Conservation (phyloP, 2,113 vertebrate species). For the Dunckerocampus dactyliophorus region DNA sequence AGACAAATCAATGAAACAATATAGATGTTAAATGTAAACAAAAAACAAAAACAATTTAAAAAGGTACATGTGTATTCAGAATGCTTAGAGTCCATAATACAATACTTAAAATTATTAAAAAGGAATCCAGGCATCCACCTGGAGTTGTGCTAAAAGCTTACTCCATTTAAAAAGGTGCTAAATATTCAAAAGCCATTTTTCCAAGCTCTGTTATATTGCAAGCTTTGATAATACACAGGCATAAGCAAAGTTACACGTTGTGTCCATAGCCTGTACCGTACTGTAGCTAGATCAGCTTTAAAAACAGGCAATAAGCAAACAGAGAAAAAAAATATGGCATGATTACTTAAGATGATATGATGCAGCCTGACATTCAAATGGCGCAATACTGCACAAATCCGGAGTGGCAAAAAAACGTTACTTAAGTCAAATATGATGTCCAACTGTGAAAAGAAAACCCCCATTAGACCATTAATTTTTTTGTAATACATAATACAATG, state of each 20-base stretch:
- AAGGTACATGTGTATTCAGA: too few relatives aligned
- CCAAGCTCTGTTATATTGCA: too few relatives aligned
- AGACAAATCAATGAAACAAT: too few relatives aligned
- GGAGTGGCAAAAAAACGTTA: constrained; percentile 22
- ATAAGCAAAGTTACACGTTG: constrained; percentile 12
- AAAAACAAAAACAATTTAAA: too few relatives aligned
- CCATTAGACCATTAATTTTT: constrained; percentile 15
- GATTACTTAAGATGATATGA: constrained; percentile 52
- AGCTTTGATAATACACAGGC: constrained; percentile 10
- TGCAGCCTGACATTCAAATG: constrained; percentile 50
- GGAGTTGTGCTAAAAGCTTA: not conserved
- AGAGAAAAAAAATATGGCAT: constrained; percentile 25
- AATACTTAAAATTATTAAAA: too few relatives aligned
- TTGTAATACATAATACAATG: constrained; percentile 14
- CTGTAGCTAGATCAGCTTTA: too few relatives aligned
- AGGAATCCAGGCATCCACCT: too few relatives aligned
- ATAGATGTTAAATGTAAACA: too few relatives aligned
- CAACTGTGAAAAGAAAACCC: constrained; percentile 6
- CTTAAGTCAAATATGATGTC: constrained; percentile 9
- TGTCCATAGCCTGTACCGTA: constrained; percentile 28
- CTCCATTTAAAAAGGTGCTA: too few relatives aligned
- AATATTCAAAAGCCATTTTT: too few relatives aligned
- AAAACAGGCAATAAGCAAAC: constrained; percentile 19
- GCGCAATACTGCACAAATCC: constrained; percentile 36
- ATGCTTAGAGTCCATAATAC: too few relatives aligned